A percentile compares a stretch with the other conserved stretches of the same genome.
These are phyloP conservation scores for Noctua fimbriata DNA, from an alignment of 2,888 invertebrate genomes.

Conservation along the genomic window DNA sequence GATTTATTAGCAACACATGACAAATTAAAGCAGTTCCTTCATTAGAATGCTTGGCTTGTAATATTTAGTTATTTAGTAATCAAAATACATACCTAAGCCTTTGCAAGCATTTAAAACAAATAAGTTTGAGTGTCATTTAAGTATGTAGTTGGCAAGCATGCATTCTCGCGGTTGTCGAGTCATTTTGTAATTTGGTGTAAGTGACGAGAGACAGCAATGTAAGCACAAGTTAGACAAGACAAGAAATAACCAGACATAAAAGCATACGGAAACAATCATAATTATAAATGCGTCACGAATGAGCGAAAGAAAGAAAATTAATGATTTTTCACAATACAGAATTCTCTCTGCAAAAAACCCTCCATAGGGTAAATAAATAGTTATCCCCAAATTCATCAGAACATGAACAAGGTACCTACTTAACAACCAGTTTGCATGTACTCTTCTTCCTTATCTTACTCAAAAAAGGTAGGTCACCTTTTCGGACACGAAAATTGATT, in stretches of 20 bases:
- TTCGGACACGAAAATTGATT: background rate
- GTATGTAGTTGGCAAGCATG: slow-evolving; percentile 83
- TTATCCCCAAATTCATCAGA: background rate
- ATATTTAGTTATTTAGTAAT: slow-evolving; percentile 58
- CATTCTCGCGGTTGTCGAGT: slow-evolving; percentile 77
- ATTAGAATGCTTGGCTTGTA: slow-evolving; percentile 49
- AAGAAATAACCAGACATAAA: background rate
- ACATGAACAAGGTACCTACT: background rate
- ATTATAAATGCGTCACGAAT: background rate
- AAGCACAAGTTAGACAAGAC: background rate
- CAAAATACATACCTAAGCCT: slow-evolving; percentile 61
- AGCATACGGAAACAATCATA: background rate
- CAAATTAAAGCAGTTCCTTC: slow-evolving; percentile 22
- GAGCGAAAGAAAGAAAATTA: background rate
- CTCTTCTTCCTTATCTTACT: background rate
- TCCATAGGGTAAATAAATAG: background rate
- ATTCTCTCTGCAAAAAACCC: slow-evolving; percentile 2
- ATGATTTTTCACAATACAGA: background rate
- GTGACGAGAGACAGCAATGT: slow-evolving; percentile 70
- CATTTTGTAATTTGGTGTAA: slow-evolving; percentile 79
- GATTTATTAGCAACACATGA: slow-evolving; percentile 31
- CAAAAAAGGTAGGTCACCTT: slow-evolving; percentile 1
- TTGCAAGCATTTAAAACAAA: slow-evolving; percentile 71
- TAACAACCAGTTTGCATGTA: background rate
- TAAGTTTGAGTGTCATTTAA: slow-evolving; percentile 78